Evolutionary conservation across 53 echinoderm and acorn worm genomes (phyloP).

Genomic region (Paracentrotus lividus): DNA sequence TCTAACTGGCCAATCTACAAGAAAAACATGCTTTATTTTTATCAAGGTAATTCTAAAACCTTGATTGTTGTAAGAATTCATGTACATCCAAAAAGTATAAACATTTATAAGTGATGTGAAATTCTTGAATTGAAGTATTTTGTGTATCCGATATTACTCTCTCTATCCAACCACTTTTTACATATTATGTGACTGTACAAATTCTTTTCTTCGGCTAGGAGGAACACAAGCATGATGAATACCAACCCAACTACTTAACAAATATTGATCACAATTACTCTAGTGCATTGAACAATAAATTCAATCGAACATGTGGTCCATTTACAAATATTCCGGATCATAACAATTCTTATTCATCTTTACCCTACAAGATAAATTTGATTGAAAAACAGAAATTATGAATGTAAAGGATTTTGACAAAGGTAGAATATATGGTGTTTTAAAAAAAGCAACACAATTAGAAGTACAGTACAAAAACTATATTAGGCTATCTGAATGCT

Average conservation of each 20-base stretch:
- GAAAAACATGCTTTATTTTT: neutral
- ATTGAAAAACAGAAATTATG: conserved; percentile 34
- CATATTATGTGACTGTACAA: conserved; percentile 39
- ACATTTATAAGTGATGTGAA: neutral
- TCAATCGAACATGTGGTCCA: conserved; percentile 25
- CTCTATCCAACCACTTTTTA: conserved; percentile 42
- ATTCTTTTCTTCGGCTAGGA: conserved; percentile 21
- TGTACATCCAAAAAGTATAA: neutral
- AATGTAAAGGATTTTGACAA: conserved; percentile 1
- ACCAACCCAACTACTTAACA: conserved; percentile 43
- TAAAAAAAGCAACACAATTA: conserved; percentile 28
- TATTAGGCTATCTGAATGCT: conserved; percentile 58
- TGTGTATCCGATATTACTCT: neutral
- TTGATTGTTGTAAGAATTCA: conserved; percentile 15
- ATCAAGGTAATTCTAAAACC: neutral
- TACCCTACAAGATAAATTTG: conserved; percentile 5
- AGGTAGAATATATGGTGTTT: conserved; percentile 39
- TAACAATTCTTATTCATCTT: neutral
- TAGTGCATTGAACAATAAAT: conserved; percentile 32
- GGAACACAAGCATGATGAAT: neutral
- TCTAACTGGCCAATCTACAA: neutral
- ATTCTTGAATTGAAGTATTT: neutral
- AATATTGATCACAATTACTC: conserved; percentile 27
- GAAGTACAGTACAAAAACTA: conserved; percentile 57
- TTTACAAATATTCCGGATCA: neutral